A percentile compares a stretch with the other conserved stretches of the same genome.
phyloP scores from a whole-genome alignment of 2,888 invertebrate genomes.

The Andrena marginata region DNA sequence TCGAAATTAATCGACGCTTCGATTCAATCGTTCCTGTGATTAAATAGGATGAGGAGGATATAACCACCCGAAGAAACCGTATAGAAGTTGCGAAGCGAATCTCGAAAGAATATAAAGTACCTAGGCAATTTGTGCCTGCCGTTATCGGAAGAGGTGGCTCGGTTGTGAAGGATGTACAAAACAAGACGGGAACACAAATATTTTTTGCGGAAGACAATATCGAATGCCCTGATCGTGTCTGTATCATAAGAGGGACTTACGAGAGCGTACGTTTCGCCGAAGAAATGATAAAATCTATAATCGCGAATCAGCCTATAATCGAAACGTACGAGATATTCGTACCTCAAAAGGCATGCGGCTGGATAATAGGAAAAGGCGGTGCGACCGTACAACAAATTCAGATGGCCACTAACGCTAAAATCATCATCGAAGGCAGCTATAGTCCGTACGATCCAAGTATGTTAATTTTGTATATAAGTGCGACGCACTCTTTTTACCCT shows the following conservation, averaged over 20 bases:
- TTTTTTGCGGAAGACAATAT: slow-evolving; percentile 85
- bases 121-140: slow-evolving; percentile 88
- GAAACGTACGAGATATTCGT: slow-evolving; percentile 89
- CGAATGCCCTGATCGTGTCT: slow-evolving; percentile 87
- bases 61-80: slow-evolving; percentile 62
- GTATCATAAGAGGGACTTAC: slow-evolving; percentile 90
- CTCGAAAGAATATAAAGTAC: slow-evolving; percentile 87
- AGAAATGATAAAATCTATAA: slow-evolving; percentile 89
- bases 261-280: slow-evolving; percentile 91
- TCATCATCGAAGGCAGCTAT: slow-evolving; percentile 86
- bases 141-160: slow-evolving; percentile 91
- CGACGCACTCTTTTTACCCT: slow-evolving; percentile 14
- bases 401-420: slow-evolving; percentile 90
- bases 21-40: slow-evolving; percentile 18
- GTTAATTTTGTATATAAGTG: slow-evolving; percentile 42
- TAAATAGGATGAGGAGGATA: slow-evolving; percentile 80
- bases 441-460: slow-evolving; percentile 65
- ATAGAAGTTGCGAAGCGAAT: slow-evolving; percentile 82
- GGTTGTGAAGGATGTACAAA: slow-evolving; percentile 92
- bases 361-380: slow-evolving; percentile 92
- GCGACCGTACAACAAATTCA: slow-evolving; percentile 90
- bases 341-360: slow-evolving; percentile 89
- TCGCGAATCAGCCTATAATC: slow-evolving; percentile 89
- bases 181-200: slow-evolving; percentile 89
- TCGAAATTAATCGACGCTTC: neutral